These are phyloP conservation scores for Agrypnus murinus DNA, from an alignment of 2,888 invertebrate genomes.

Conservation along the genomic window DNA sequence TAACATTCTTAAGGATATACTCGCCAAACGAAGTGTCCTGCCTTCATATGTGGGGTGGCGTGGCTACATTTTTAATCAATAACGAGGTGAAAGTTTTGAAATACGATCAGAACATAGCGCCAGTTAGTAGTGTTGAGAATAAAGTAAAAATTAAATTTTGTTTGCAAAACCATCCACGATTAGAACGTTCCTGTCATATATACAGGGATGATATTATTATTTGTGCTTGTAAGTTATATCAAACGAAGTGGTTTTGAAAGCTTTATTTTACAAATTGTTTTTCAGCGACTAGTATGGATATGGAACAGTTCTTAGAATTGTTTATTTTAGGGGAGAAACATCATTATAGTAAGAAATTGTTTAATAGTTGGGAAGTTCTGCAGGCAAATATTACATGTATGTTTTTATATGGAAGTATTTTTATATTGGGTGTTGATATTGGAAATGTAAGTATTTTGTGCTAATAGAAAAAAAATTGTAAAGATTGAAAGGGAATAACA, in stretches of 20 bases:
- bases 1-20: slow-evolving; percentile 68
- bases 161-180: slow-evolving; percentile 53
- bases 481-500: no score
- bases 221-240: slow-evolving; percentile 64
- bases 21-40: slow-evolving; percentile 67
- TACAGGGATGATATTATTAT: slow-evolving; percentile 66
- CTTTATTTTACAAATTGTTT: no score
- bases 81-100: slow-evolving; percentile 65
- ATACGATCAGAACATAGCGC: slow-evolving; percentile 62
- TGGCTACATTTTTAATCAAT: slow-evolving; percentile 67
- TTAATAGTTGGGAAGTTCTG: slow-evolving; percentile 67
- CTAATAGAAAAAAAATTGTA: no score
- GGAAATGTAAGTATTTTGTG: slow-evolving; percentile 66
- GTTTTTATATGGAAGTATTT: slow-evolving; percentile 68
- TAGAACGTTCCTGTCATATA: slow-evolving; percentile 61
- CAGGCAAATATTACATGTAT: slow-evolving; percentile 67
- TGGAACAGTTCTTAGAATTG: slow-evolving; percentile 67
- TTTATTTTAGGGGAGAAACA: slow-evolving; percentile 65
- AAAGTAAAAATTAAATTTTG: slow-evolving; percentile 54
- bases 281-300: slow-evolving; percentile 62
- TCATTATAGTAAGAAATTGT: slow-evolving; percentile 66
- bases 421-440: slow-evolving; percentile 66
- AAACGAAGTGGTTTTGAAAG: no score
- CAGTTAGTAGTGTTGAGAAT: slow-evolving; percentile 57
- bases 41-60: slow-evolving; percentile 67